Evolutionary conservation across 2,797 vertebrate species (phyloP), one percentile per base, ranked within the genome.

Genomic region (Lacerta agilis): DNA sequence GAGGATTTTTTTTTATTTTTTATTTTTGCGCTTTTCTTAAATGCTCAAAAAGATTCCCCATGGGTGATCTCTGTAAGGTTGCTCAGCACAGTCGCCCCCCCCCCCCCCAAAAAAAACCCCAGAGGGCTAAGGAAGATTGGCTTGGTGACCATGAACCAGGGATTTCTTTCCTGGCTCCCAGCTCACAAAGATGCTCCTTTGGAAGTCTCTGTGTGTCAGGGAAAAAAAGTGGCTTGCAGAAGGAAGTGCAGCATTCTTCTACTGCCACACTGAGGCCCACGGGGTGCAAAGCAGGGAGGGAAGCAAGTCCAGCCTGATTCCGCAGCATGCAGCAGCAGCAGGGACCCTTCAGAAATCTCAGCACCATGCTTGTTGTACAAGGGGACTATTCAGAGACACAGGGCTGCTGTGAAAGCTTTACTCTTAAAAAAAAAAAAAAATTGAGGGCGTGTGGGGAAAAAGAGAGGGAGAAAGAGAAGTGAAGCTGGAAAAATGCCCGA

Each of bases 401-500:
- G 23, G 9, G 41, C 64, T 66, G 29, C 67, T 69, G 72, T 83
- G 84, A 91, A 43, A 1, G 36, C 72, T 3, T 82, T 3, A 1
- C 5, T 20, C 18, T 11, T 10, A 41, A 41, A 41, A 41, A 38
- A 75, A n/a, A 90, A 5, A 58, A 75, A 86, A 75, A n/a, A 90
- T 17, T 80, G 79, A 17, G 15, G 3, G 25, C 45, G 23, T 8
- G 8, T 78, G 2, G 33, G 18, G 2, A 5, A 79, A 79, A 4
- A 38, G 5, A 25, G 13, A 38, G 61, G 85, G 17, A 75, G 79
- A 94, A 86, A 6, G 75, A 88, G 77, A 82, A 80, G 58, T 88
- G 82, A 86, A 88, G 86, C 85, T 93, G 94, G 95, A 95, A 92
- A 41, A 81, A 41, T 93, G 95, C 95, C 95, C 91, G 85, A 90